phyloP scores from a whole-genome alignment of 2,888 invertebrate genomes.

The Xanthia icteritia region DNA sequence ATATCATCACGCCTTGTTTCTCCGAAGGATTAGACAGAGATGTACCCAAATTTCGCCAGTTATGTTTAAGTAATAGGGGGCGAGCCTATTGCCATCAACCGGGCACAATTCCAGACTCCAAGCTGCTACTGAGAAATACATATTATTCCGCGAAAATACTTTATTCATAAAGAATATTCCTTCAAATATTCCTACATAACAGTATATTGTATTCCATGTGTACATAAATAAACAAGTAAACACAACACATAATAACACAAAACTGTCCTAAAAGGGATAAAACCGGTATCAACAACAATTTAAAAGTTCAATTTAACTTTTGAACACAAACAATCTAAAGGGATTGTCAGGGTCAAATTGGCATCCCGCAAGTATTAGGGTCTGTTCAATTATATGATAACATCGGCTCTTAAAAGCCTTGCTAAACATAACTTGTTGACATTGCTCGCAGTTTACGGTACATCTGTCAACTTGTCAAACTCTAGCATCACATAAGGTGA shows the following conservation, averaged over 20 bases:
- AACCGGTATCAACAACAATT: background rate
- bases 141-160: background rate
- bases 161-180: background rate
- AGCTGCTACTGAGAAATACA: too few species aligned
- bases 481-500: too few species aligned
- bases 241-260: background rate
- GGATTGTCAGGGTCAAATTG: constrained; percentile 5
- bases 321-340: background rate
- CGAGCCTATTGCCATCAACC: too few species aligned
- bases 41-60: too few species aligned
- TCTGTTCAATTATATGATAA: constrained; percentile 24
- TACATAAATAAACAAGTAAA: constrained; percentile 6
- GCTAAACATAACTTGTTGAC: background rate
- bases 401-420: background rate
- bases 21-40: too few species aligned
- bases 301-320: constrained; percentile 17
- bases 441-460: background rate
- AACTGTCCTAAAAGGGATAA: background rate
- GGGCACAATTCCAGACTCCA: too few species aligned
- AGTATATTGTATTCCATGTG: background rate
- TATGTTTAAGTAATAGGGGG: too few species aligned
- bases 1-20: too few species aligned
- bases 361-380: background rate
- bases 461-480: too few species aligned
- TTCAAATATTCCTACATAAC: background rate